Evolutionary conservation across 2,113 vertebrate species (phyloP).

Genomic region (Elaphurus davidianus): DNA sequence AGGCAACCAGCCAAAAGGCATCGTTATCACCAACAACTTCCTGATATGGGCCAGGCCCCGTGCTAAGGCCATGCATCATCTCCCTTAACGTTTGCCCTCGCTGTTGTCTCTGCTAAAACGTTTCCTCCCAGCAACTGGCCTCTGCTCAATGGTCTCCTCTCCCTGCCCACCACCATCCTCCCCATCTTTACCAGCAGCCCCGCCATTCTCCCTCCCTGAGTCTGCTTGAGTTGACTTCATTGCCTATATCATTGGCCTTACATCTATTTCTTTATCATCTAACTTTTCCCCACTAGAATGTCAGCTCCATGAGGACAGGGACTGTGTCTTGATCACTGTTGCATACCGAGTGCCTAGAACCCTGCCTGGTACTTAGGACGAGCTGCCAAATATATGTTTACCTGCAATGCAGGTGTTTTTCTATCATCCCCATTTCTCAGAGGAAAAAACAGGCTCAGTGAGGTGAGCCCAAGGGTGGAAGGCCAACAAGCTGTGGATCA

Average conservation of each 20-base stretch:
- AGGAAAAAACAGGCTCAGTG: background rate
- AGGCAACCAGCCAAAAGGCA: background rate
- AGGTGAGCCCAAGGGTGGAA: background rate
- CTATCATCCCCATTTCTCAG: background rate
- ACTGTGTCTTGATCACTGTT: background rate
- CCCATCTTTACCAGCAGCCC: background rate
- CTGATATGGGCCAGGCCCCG: background rate
- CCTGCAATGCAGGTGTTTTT: background rate
- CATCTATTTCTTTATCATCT: background rate
- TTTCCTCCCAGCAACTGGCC: background rate
- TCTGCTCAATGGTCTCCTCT: background rate
- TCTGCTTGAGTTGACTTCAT: background rate
- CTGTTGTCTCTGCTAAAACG: background rate
- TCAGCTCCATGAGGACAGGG: background rate
- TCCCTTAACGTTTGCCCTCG: background rate
- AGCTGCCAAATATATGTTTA: too few species aligned
- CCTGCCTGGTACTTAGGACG: background rate
- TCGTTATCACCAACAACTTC: background rate
- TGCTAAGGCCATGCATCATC: background rate
- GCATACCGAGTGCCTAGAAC: background rate
- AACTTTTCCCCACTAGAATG: background rate
- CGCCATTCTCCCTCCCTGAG: accelerated
- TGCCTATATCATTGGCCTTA: background rate
- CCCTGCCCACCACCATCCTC: background rate
- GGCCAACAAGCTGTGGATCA: background rate